Percentiles rank a stretch among this genome's conserved stretches.
These are phyloP conservation scores for Sapayoa aenigma DNA, from an alignment of 2,113 vertebrate species.

Conservation along the genomic window DNA sequence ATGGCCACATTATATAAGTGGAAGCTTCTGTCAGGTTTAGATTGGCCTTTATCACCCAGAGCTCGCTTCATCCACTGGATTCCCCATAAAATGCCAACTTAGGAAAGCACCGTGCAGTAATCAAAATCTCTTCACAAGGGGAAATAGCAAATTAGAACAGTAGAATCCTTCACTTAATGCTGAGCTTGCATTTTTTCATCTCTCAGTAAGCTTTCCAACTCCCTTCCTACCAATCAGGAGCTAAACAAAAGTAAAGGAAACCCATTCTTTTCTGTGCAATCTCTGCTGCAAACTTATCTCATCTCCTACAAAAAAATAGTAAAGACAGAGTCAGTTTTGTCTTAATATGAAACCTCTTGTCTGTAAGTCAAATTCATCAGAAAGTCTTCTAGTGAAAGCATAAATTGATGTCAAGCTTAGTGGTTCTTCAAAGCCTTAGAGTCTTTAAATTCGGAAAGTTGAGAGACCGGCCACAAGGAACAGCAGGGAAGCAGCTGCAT, in stretches of 20 bases:
- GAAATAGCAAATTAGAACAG: not conserved
- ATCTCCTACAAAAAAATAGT: not conserved
- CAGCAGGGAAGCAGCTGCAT: not conserved
- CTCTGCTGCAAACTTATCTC: not conserved
- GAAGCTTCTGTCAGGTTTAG: not conserved
- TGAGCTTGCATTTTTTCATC: not conserved
- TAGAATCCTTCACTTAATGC: not conserved
- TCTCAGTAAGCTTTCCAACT: not conserved
- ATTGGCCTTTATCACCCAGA: not conserved
- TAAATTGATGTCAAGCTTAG: not conserved
- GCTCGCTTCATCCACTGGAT: rapidly evolving
- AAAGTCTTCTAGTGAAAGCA: not conserved
- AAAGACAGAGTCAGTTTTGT: not conserved
- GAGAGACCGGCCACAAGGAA: not conserved
- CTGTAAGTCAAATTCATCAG: not conserved
- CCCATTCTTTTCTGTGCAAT: not conserved
- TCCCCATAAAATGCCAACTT: not conserved
- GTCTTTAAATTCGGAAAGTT: not conserved
- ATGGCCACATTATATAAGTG: not conserved
- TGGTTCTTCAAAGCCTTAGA: not conserved
- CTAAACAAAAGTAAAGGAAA: not conserved
- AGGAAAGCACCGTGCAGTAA: not conserved
- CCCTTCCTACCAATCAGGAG: not conserved
- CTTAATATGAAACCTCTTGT: not conserved
- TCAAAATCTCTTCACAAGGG: not conserved